These are phyloP conservation scores for Caenorhabditis sp. DNA, from an alignment of 2,888 invertebrate genomes.

Conservation along the genomic window DNA sequence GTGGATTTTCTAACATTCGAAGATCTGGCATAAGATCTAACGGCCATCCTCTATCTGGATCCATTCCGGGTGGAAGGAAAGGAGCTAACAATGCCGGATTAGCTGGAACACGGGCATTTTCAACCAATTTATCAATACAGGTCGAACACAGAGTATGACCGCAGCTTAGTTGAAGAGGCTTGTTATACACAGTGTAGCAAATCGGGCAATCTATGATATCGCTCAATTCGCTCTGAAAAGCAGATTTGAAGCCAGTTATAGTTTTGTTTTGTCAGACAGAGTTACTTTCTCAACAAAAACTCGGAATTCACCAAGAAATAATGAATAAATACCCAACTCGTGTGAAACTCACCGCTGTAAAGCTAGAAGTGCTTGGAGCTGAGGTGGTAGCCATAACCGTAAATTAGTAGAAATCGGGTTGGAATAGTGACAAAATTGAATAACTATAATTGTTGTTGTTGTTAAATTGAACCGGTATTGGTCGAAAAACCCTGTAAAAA, in stretches of 20 bases:
- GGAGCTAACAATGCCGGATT: not conserved
- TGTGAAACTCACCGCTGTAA: not conserved
- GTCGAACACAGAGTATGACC: conserved; percentile 46
- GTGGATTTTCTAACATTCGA: too few species aligned
- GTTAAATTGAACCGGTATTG: not conserved
- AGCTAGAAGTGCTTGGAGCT: not conserved
- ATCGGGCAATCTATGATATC: conserved; percentile 51
- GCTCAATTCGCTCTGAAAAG: conserved; percentile 27
- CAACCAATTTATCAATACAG: conserved; percentile 39
- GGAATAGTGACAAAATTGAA: too few species aligned
- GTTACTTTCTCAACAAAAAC: too few species aligned
- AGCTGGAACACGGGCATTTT: conserved; percentile 1
- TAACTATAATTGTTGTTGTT: not conserved
- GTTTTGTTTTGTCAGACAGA: too few species aligned
- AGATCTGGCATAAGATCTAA: not conserved
- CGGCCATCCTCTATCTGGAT: conserved; percentile 9
- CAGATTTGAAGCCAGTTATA: too few species aligned
- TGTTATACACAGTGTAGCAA: conserved; percentile 47
- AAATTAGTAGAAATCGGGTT: not conserved
- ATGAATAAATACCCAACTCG: not conserved
- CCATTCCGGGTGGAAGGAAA: not conserved
- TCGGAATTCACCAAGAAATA: not conserved
- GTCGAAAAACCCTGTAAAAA: not conserved
- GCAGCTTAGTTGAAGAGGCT: conserved; percentile 45
- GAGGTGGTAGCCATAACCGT: conserved; percentile 2